These are phyloP conservation scores for Drosophila conformis DNA, from an alignment of 2,888 invertebrate genomes.

Conservation along the genomic window DNA sequence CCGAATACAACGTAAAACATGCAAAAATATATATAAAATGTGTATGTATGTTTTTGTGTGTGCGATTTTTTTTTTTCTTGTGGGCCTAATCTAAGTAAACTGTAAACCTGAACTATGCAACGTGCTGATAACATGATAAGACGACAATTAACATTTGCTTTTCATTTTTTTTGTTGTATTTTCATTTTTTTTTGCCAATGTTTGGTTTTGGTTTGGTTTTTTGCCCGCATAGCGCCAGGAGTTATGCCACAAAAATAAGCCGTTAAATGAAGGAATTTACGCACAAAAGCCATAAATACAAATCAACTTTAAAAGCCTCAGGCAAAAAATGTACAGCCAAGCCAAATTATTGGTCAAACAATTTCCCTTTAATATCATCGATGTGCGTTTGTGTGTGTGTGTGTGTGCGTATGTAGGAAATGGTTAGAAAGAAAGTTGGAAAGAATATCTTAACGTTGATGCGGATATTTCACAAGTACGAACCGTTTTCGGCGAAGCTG, in stretches of 20 bases:
- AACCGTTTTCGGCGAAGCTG: conserved; percentile 43
- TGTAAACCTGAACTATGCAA: conserved; percentile 63
- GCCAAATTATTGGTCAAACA: conserved; percentile 30
- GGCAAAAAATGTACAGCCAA: conserved; percentile 32
- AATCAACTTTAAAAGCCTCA: conserved; percentile 40
- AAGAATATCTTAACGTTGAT: conserved; percentile 16
- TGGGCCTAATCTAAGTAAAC: conserved; percentile 58
- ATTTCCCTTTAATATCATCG: conserved; percentile 42
- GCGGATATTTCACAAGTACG: conserved; percentile 57
- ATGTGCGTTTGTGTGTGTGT: background rate
- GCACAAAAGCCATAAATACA: conserved; percentile 37
- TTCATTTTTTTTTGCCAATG: background rate
- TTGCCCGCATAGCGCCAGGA: conserved; percentile 38
- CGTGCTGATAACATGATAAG: conserved; percentile 63
- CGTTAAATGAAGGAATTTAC: conserved; percentile 31
- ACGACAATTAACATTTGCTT: conserved; percentile 35
- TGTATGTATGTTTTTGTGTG: background rate
- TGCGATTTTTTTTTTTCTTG: background rate
- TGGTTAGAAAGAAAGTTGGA: background rate
- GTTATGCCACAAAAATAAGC: conserved; percentile 52
- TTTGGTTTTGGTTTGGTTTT: background rate
- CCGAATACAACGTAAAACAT: conserved; percentile 9
- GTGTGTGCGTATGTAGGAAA: background rate
- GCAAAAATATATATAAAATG: background rate
- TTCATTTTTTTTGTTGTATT: background rate